Evolutionary conservation across 2,888 invertebrate genomes (phyloP).

Genomic region (Noctua comes): DNA sequence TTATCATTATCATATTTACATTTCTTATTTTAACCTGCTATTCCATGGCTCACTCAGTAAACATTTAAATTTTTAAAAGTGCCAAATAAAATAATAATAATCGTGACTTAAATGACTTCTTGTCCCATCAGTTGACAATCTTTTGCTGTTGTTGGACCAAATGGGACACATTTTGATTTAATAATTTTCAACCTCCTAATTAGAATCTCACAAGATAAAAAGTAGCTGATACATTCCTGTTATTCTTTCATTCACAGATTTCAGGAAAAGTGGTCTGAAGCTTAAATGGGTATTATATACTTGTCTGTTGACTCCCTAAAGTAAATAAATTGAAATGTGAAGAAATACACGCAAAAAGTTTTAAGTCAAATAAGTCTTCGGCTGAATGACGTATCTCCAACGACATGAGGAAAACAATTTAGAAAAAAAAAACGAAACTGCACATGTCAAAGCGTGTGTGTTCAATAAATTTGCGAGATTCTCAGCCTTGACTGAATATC

Average conservation of each 20-base stretch:
- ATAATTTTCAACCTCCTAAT: background rate
- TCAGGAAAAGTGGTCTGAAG: background rate
- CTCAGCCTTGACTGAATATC: conserved; percentile 46
- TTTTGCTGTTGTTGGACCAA: background rate
- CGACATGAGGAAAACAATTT: conserved; percentile 12
- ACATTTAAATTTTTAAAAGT: background rate
- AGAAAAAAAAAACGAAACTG: conserved; percentile 55
- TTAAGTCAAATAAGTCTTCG: conserved; percentile 4
- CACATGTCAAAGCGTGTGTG: conserved; percentile 62
- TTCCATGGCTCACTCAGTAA: background rate
- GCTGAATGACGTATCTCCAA: conserved; percentile 39
- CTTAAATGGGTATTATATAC: conserved; percentile 1
- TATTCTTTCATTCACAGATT: conserved; percentile 31
- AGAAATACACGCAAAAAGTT: conserved; percentile 1
- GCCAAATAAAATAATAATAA: background rate
- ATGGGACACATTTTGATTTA: background rate
- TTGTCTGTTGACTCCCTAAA: background rate
- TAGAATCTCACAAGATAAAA: conserved; percentile 30
- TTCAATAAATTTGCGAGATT: conserved; percentile 20
- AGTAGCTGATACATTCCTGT: conserved; percentile 22
- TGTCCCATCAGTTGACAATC: background rate
- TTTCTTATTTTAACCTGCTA: background rate
- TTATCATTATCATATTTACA: background rate
- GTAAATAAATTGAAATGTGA: background rate
- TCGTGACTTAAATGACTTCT: no score